These are phyloP conservation scores for Chrysochloris asiatica DNA, from an alignment of 2,113 vertebrate genomes.

Conservation along the genomic window DNA sequence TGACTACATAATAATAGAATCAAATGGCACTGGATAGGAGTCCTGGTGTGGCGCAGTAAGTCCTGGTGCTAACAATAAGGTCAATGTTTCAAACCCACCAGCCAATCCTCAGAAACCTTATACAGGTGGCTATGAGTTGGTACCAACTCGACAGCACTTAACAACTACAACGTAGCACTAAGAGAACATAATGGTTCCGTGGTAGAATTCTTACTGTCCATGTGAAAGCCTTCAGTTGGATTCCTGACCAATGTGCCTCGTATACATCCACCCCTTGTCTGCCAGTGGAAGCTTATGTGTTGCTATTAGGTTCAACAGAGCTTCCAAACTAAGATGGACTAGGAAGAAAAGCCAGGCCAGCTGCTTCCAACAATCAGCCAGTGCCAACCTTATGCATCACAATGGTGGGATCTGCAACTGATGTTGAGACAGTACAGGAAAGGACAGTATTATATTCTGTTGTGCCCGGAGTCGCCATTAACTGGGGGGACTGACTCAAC, in stretches of 20 bases:
- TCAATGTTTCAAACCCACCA: too few relatives aligned
- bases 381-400: background rate
- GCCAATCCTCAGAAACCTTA: too few relatives aligned
- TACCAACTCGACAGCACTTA: too few relatives aligned
- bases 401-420: background rate
- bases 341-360: background rate
- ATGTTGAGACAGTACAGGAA: background rate
- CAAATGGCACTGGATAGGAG: background rate
- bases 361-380: background rate
- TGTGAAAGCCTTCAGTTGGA: background rate
- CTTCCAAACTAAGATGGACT: background rate
- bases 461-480: background rate
- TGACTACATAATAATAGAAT: conserved; percentile 33
- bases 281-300: background rate
- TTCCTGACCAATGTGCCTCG: too few relatives aligned
- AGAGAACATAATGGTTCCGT: background rate
- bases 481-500: background rate
- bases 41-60: too few relatives aligned
- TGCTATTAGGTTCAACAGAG: background rate
- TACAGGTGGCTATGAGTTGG: too few relatives aligned
- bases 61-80: background rate
- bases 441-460: background rate
- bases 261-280: too few relatives aligned
- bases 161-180: too few relatives aligned
- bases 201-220: background rate